These are phyloP conservation scores for Ibycter americanus DNA, from an alignment of 2,797 vertebrate species.

Conservation along the genomic window DNA sequence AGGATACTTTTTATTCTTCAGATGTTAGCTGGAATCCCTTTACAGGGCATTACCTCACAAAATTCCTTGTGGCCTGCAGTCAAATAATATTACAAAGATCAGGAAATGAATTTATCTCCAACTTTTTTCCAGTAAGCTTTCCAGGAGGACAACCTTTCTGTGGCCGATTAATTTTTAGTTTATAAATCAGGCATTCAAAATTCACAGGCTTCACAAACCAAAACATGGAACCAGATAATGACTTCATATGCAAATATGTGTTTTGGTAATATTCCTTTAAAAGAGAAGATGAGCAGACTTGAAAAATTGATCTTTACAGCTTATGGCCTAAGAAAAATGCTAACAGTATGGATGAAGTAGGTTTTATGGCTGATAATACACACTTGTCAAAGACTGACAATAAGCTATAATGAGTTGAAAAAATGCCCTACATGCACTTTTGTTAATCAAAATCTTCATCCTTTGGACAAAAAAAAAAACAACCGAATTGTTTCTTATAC, in stretches of 20 bases:
- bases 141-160: background rate
- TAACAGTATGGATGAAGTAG: background rate
- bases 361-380: background rate
- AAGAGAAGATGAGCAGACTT: background rate
- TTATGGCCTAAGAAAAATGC: background rate
- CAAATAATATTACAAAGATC: constrained; percentile 16
- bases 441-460: background rate
- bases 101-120: background rate
- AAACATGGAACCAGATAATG: background rate
- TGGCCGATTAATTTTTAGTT: background rate
- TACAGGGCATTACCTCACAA: background rate
- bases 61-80: background rate
- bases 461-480: background rate
- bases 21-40: background rate
- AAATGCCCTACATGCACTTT: background rate
- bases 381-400: background rate
- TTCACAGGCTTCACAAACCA: background rate
- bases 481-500: background rate
- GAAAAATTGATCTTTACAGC: background rate
- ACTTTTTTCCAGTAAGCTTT: background rate
- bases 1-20: background rate
- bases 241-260: background rate
- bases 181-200: background rate
- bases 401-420: background rate
- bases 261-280: background rate